A percentile compares a stretch with the other conserved stretches of the same genome.
phyloP scores from a whole-genome alignment of 2,888 invertebrate genomes.

The Prosopocoilus inquinatus region DNA sequence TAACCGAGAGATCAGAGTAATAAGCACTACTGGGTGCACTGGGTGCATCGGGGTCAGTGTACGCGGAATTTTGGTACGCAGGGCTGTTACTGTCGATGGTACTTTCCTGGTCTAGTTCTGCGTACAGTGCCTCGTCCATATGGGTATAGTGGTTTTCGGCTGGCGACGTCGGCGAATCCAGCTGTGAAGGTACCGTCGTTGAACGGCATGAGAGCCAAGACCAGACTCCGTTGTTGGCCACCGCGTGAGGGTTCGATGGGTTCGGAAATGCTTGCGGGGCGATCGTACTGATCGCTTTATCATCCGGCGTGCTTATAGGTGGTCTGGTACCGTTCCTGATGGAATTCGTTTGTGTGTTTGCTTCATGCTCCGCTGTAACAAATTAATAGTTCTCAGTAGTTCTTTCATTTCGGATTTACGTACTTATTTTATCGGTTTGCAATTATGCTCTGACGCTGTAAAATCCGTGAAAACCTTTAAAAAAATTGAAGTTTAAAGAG shows the following conservation, averaged over 20 bases:
- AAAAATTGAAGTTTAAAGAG: too few species aligned
- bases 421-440: too few species aligned
- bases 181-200: slow-evolving; percentile 46
- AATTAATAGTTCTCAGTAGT: too few species aligned
- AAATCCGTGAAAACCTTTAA: too few species aligned
- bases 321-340: slow-evolving; percentile 29
- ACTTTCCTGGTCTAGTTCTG: slow-evolving; percentile 64
- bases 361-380: too few species aligned
- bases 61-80: slow-evolving; percentile 71
- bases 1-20: slow-evolving; percentile 67
- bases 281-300: slow-evolving; percentile 42
- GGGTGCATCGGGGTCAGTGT: slow-evolving; percentile 59
- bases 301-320: slow-evolving; percentile 42
- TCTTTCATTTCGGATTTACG: too few species aligned
- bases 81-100: slow-evolving; percentile 51
- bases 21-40: slow-evolving; percentile 74
- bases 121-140: slow-evolving; percentile 70
- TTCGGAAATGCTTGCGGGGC: slow-evolving; percentile 36
- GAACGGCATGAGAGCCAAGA: slow-evolving; percentile 45
- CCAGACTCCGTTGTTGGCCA: slow-evolving; percentile 44
- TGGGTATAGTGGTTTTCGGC: slow-evolving; percentile 73
- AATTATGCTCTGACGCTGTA: too few species aligned
- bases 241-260: slow-evolving; percentile 27
- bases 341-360: not conserved
- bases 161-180: slow-evolving; percentile 54